phyloP scores from a whole-genome alignment of 2,797 vertebrate genomes.

The Syngnathus acus region DNA sequence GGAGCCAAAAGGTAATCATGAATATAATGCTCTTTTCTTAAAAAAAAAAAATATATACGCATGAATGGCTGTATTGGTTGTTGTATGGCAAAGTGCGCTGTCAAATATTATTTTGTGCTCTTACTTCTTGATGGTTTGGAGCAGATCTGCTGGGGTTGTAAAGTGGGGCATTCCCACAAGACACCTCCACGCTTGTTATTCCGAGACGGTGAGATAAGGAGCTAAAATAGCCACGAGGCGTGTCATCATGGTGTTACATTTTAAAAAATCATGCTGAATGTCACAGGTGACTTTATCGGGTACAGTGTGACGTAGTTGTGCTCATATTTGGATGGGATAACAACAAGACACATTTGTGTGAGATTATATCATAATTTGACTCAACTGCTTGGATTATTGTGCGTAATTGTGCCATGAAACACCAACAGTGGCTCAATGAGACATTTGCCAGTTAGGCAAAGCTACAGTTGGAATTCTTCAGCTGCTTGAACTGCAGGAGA shows the following conservation, averaged over 20 bases:
- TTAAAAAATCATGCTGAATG: not conserved
- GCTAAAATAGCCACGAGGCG: conserved; percentile 35
- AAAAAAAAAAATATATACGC: not conserved
- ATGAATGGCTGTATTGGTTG: not conserved
- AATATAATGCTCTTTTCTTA: not conserved
- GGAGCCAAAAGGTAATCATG: conserved; percentile 84
- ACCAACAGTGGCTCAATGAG: not conserved
- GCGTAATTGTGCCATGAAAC: not conserved
- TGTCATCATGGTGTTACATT: conserved; percentile 2
- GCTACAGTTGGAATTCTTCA: not conserved
- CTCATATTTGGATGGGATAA: not conserved
- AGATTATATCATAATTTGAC: not conserved
- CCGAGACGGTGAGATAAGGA: conserved; percentile 33
- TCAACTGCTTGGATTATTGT: not conserved
- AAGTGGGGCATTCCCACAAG: conserved; percentile 52
- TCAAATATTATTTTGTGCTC: no score
- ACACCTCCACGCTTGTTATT: conserved; percentile 42
- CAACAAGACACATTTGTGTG: not conserved
- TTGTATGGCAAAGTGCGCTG: not conserved
- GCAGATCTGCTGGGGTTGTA: conserved; percentile 28
- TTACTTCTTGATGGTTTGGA: not conserved
- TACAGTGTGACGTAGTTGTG: not conserved
- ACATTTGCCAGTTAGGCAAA: not conserved
- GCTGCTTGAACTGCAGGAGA: not conserved
- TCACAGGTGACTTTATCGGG: not conserved